A percentile compares a stretch with the other conserved stretches of the same genome.
These are phyloP conservation scores for Myathropa florea DNA, from an alignment of 2,888 invertebrate species.

Conservation along the genomic window DNA sequence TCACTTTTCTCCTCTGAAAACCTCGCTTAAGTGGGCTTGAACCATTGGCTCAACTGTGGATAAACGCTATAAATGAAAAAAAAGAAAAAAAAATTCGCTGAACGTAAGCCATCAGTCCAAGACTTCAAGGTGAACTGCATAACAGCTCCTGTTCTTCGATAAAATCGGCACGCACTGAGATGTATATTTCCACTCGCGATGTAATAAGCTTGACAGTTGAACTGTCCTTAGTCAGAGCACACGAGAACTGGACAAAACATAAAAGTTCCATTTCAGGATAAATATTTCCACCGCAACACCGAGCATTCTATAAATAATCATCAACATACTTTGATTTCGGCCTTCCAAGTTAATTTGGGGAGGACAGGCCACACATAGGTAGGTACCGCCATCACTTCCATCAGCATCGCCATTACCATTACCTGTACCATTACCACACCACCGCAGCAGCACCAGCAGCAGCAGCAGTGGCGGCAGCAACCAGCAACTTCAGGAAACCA, in stretches of 20 bases:
- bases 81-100: neutral
- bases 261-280: neutral
- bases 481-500: neutral
- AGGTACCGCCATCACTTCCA: slow-evolving; percentile 20
- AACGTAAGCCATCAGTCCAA: neutral
- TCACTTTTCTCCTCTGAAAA: neutral
- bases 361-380: slow-evolving; percentile 21
- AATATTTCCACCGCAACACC: slow-evolving; percentile 38
- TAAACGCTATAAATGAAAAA: neutral
- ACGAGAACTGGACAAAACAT: neutral
- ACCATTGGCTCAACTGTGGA: neutral
- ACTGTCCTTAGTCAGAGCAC: neutral
- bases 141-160: neutral
- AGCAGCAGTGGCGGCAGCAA: neutral
- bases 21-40: neutral
- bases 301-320: slow-evolving; percentile 63
- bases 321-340: slow-evolving; percentile 50
- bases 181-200: neutral
- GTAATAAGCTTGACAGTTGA: neutral
- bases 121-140: neutral
- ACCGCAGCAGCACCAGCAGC: neutral
- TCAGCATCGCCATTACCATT: slow-evolving; percentile 15
- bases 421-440: neutral
- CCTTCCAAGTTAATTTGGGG: slow-evolving; percentile 55
- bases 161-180: neutral